Base-by-base conservation (phyloP, 1,140 invertebrate species). In the Cyphomyrmex costatus region DNA sequence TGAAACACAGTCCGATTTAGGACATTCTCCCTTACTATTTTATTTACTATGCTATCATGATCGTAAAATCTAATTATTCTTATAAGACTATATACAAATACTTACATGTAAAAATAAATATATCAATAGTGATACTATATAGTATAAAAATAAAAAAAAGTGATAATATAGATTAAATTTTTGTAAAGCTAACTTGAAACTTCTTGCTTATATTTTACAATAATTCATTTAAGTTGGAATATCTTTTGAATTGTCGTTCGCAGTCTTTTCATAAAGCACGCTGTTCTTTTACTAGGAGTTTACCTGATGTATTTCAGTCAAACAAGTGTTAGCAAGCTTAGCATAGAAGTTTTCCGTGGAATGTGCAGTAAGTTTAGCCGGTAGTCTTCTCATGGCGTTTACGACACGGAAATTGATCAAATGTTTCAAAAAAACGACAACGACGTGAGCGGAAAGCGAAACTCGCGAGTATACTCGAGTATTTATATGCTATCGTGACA, bases 371-470 rank as follows among this genome's bases (percentile, higher is more conserved):
- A 80, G 68, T 80, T 68, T 58, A 80, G 63, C 16, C 30, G 63
- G 63, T 80, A 80, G 77, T 80, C 63, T 80, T 68, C 77, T 61
- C 21, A 36, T 80, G 77, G 63, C 77, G 77, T 80, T 80, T 80
- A 80, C 63, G 77, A 80, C 63, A 63, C 77, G 63, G 77, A 80
- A 80, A 63, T 80, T 53, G 77, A 60, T 36, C 77, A 53, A 53
- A 30, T 63, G 46, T 49, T 80, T 53, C 30, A 80, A 68, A 68
- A 63, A 80, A 77, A 42, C 56, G 58, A 14, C 74, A 36, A 30
- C 33, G 56, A 58, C 77, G 42, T 46, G 30, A 79, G 61, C 46
- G 77, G 56, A 80, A 80, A 80, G 77, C 63, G 77, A 80, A 80
- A 80, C 49, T 19, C 73, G 21, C 36, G 73, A 60, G 8, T 19